A percentile compares a stretch with the other conserved stretches of the same genome.
phyloP scores from a whole-genome alignment of 2,888 invertebrate species.

The Elmis aenea region DNA sequence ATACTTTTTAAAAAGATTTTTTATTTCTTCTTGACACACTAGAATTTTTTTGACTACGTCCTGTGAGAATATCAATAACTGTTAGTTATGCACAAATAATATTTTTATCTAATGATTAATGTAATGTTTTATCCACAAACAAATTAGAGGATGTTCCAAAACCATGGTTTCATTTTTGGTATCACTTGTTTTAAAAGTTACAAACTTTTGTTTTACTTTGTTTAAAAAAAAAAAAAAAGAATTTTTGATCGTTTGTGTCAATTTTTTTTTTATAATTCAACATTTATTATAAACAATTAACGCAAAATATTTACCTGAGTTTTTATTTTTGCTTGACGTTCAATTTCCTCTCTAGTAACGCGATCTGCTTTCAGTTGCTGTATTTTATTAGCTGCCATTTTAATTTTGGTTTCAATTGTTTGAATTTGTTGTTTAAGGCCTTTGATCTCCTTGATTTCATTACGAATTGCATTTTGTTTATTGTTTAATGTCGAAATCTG shows the following conservation, averaged over 20 bases:
- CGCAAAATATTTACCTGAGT: slow-evolving; percentile 24
- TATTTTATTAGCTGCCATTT: slow-evolving; percentile 17
- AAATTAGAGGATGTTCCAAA: too few species aligned
- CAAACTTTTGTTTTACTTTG: too few species aligned
- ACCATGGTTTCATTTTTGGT: too few species aligned
- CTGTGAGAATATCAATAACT: slow-evolving; percentile 16
- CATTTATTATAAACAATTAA: neutral
- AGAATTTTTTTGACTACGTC: slow-evolving; percentile 34
- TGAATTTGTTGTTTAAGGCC: slow-evolving; percentile 14
- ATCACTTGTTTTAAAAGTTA: too few species aligned
- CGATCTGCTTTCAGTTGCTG: slow-evolving; percentile 12
- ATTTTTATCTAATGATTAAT: too few species aligned
- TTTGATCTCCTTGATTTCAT: slow-evolving; percentile 12
- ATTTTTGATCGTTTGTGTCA: too few species aligned
- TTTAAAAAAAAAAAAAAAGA: too few species aligned
- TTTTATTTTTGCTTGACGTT: slow-evolving; percentile 32
- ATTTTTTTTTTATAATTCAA: too few species aligned
- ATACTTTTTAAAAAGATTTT: slow-evolving; percentile 24
- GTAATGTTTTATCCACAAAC: too few species aligned
- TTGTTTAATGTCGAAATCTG: slow-evolving; percentile 30
- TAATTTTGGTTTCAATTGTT: slow-evolving; percentile 17
- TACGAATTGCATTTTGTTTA: slow-evolving; percentile 11
- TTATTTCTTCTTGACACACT: slow-evolving; percentile 30
- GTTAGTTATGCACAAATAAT: neutral
- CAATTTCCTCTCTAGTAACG: slow-evolving; percentile 26